Conservation (phyloP, 2,888 invertebrate species). For the Zeuzera pyrina region DNA sequence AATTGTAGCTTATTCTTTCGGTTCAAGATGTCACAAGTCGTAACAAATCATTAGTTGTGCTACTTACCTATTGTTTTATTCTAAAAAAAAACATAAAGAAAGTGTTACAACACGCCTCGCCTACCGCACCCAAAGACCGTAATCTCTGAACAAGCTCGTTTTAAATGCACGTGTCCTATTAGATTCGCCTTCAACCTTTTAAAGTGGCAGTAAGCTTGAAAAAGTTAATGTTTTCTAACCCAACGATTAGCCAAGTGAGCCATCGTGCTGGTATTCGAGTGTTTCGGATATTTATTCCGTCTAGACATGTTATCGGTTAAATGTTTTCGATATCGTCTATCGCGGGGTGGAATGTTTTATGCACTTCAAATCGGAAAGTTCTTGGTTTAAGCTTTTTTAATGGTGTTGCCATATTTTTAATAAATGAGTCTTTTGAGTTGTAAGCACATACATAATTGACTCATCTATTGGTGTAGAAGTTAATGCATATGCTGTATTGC, state of each 20-base stretch:
- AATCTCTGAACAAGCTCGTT: conserved; percentile 44
- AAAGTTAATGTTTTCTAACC: conserved; percentile 42
- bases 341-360: conserved; percentile 56
- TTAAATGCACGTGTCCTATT: conserved; percentile 45
- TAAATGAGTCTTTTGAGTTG: no score
- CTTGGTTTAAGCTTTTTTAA: conserved; percentile 5
- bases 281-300: conserved; percentile 63
- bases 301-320: conserved; percentile 62
- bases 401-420: not conserved
- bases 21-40: no score
- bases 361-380: conserved; percentile 48
- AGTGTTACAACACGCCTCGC: conserved; percentile 17
- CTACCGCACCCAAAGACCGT: conserved; percentile 32
- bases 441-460: not conserved
- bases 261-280: conserved; percentile 66
- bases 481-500: no score
- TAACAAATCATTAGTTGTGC: no score
- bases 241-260: conserved; percentile 69
- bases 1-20: no score
- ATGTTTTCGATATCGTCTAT: conserved; percentile 52
- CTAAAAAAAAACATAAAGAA: conserved; percentile 3
- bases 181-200: conserved; percentile 60
- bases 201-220: conserved; percentile 50
- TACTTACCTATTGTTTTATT: no score
- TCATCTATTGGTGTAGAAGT: not conserved